Percentiles rank a stretch among this genome's conserved stretches.
phyloP scores from a whole-genome alignment of 2,888 invertebrate species.

The Teleiodes luculella region DNA sequence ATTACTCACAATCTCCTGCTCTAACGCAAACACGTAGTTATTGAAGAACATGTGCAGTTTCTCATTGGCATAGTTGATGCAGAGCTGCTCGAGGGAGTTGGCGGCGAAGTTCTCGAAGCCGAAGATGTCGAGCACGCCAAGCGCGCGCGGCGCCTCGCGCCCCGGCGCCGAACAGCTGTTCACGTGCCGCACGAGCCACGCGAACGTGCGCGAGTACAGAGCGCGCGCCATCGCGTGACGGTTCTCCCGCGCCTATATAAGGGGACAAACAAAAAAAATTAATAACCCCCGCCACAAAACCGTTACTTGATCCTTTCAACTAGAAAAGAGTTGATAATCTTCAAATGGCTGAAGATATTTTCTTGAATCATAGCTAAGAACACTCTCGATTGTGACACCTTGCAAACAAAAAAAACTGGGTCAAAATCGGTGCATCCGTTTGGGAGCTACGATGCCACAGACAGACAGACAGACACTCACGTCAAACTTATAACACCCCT shows the following conservation, averaged over 20 bases:
- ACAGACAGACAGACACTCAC: no score
- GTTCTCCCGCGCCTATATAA: constrained; percentile 91
- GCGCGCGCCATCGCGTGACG: constrained; percentile 96
- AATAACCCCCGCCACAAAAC: no score
- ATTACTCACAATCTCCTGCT: constrained; percentile 92
- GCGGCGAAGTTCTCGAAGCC: constrained; percentile 94
- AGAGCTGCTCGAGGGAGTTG: constrained; percentile 95
- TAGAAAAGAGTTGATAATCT: no score
- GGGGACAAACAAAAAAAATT: not conserved
- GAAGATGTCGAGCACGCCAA: constrained; percentile 95
- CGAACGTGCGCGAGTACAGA: constrained; percentile 92
- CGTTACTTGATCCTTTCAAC: no score
- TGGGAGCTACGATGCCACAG: no score
- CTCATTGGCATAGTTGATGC: constrained; percentile 96
- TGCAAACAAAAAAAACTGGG: no score
- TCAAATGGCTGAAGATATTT: no score
- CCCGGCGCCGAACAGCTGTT: constrained; percentile 95
- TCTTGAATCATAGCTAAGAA: no score
- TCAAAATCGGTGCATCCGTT: no score
- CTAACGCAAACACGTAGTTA: constrained; percentile 95
- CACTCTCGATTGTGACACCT: no score
- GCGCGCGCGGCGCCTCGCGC: constrained; percentile 84
- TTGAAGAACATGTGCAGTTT: constrained; percentile 97
- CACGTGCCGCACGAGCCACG: constrained; percentile 94
- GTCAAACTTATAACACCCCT: no score